These are phyloP conservation scores for Drosophila pseudotakahashii DNA, from an alignment of 2,888 invertebrate genomes.

Conservation along the genomic window DNA sequence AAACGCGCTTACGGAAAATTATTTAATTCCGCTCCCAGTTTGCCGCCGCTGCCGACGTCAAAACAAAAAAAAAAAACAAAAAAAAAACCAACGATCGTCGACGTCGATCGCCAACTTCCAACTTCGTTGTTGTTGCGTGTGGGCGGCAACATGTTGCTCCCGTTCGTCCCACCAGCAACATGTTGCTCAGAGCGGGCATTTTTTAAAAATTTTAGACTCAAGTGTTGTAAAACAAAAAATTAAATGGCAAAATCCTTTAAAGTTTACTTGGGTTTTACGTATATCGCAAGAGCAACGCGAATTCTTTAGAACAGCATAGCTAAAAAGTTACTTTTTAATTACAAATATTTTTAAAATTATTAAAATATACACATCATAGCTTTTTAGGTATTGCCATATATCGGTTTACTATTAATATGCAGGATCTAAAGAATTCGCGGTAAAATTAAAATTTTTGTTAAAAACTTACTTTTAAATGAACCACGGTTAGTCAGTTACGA, in stretches of 20 bases:
- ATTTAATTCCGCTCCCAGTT: conserved; percentile 65
- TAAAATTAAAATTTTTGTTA: too few species aligned
- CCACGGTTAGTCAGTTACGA: too few species aligned
- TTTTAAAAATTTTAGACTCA: not conserved
- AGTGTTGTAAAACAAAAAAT: not conserved
- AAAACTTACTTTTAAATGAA: too few species aligned
- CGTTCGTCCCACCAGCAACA: conserved; percentile 15
- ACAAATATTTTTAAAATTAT: too few species aligned
- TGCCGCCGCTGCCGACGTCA: conserved; percentile 19
- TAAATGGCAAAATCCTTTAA: not conserved
- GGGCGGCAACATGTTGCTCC: conserved; percentile 30
- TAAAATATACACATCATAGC: too few species aligned
- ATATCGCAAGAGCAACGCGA: too few species aligned
- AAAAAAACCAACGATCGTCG: conserved; percentile 2
- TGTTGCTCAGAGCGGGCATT: conserved; percentile 10
- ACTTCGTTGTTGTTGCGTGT: conserved; percentile 19
- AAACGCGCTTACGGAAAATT: conserved; percentile 72
- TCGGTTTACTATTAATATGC: too few species aligned
- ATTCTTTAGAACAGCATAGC: too few species aligned
- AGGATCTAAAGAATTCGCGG: too few species aligned
- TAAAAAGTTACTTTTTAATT: too few species aligned
- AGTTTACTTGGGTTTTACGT: too few species aligned
- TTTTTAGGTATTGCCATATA: too few species aligned
- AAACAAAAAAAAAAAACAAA: not conserved
- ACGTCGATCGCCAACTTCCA: conserved; percentile 32